Evolutionary conservation across 2,888 invertebrate genomes (phyloP).

Genomic region (Cosmia pyralina): DNA sequence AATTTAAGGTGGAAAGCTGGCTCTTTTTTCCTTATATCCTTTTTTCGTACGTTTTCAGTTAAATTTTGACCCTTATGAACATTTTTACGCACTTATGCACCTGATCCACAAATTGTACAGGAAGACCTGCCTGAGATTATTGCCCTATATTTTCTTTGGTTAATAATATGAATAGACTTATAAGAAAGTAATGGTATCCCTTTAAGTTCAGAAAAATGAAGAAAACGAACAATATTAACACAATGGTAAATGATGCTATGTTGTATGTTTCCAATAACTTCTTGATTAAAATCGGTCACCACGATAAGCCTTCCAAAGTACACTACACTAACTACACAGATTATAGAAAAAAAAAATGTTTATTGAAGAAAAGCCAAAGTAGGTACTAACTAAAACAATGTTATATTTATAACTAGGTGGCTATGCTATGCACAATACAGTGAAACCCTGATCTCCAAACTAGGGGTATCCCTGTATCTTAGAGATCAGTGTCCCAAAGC

Average conservation of each 20-base stretch:
- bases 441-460: too few species aligned
- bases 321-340: too few species aligned
- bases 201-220: not conserved
- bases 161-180: not conserved
- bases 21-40: not conserved
- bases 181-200: not conserved
- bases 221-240: too few species aligned
- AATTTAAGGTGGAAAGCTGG: constrained; percentile 7
- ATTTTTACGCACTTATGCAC: constrained; percentile 7
- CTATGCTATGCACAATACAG: too few species aligned
- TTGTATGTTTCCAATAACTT: not conserved
- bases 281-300: not conserved
- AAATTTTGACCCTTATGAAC: not conserved
- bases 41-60: constrained; percentile 8
- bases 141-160: not conserved
- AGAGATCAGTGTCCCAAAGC: too few species aligned
- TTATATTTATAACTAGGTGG: too few species aligned
- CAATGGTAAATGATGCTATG: not conserved
- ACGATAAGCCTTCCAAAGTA: not conserved
- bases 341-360: not conserved
- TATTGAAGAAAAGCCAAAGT: too few species aligned
- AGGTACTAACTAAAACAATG: too few species aligned
- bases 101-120: not conserved
- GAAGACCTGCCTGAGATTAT: not conserved
- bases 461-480: too few species aligned